Evolutionary conservation across 2,888 invertebrate species (phyloP), one percentile per base, ranked within the genome.

Genomic region (Coelinius sp.): DNA sequence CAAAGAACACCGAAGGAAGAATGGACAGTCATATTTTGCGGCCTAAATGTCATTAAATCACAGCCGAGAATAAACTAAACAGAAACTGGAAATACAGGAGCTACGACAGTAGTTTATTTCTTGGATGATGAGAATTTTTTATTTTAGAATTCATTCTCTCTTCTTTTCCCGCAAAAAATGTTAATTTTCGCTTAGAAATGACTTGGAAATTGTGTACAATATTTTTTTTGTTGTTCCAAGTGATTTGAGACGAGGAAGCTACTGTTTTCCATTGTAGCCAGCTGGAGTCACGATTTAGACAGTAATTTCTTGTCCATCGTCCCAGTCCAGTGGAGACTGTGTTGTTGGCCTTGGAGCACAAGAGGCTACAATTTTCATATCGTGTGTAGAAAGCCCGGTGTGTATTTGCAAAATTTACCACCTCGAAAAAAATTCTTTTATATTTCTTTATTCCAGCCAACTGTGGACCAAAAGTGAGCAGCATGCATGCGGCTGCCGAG

Each of bases 401-500:
- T 59, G 31, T 35, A 59, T 59, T 59, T 59, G 59, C 59, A 59
- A 59, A 59, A 35, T 59, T 59, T 25, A 17, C 59, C 10, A 14
- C 59, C 46, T 49, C n/a, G n/a, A n/a, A n/a, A n/a, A 49, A 49
- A 49, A 35, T 14, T 31, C 59, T 14, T 59, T 31, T 35, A 59
- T 59, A 17, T 35, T 31, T 6, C 12, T 25, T 5, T 27, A n/a
- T 1, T 4, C 22, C 22, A 12, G 14, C 53, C 53, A 53, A 59
- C 59, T 59, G 41, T 22, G 63, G 38, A n/a, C 63, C 24, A 63
- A 63, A 41, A 63, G 41, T 41, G 62, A 62, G 41, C 41, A 41
- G 12, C 41, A 63, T 66, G 70, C 67, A 52, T 68, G 73, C 71
- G 73, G 82, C 85, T 83, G 84, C 81, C 85, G 83, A 85, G 86